A percentile compares a stretch with the other conserved stretches of the same genome.
Conservation (phyloP, 2,888 invertebrate genomes). For the Leptopilina myrica region DNA sequence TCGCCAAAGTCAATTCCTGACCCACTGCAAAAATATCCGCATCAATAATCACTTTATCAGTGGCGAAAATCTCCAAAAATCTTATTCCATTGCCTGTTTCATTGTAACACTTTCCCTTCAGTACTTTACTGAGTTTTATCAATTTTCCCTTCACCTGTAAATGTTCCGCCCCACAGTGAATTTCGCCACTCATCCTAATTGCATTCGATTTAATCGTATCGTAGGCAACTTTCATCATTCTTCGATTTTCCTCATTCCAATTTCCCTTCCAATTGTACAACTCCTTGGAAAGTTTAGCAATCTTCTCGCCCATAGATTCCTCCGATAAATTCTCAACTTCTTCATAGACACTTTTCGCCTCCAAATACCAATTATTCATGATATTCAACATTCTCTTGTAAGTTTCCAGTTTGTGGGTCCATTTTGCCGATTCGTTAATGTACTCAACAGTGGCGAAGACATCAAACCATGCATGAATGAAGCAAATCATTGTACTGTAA, state of each 20-base stretch:
- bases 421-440: background rate
- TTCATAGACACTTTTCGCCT: background rate
- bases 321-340: background rate
- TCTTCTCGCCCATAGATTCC: background rate
- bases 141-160: background rate
- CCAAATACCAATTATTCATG: background rate
- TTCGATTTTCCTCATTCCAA: no score
- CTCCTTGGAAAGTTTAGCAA: no score
- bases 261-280: background rate
- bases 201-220: no score
- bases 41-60: background rate
- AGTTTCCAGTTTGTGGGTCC: background rate
- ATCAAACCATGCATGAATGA: background rate
- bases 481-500: background rate
- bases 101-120: background rate
- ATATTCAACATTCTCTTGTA: background rate
- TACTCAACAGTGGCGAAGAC: background rate
- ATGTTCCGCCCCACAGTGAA: background rate
- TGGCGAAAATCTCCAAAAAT: background rate
- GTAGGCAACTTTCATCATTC: no score
- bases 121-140: background rate
- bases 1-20: background rate
- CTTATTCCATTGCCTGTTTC: background rate
- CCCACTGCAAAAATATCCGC: background rate
- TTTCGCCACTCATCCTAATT: no score